Base-by-base conservation (phyloP, 2,113 vertebrate species). In the Plotosus lineatus region DNA sequence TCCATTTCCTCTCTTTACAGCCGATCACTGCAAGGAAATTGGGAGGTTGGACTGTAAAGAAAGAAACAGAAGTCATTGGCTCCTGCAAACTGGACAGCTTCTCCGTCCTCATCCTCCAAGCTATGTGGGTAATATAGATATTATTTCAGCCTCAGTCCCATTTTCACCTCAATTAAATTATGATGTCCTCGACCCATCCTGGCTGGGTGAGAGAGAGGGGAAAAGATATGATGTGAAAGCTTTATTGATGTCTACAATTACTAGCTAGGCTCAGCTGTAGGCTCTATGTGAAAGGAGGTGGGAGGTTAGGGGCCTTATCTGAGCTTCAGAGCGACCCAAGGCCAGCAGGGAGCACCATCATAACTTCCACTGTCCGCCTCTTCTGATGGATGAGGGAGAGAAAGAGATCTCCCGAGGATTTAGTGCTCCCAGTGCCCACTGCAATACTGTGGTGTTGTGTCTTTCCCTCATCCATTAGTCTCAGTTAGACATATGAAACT, bases 231-330 rank as follows among this genome's bases (percentile, higher is more conserved):
- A 91, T 92, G 87, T 88, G 89, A 93, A 92, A 91, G 90, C 85
- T 92, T 92, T 92, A 95, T 94, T 93, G 92, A 94, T 94, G 90
- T 90, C 89, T 90, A 91, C 89, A 92, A 92, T 93, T 91, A 93
- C 87, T 80, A 85, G 80, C 81, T 89, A 85, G 89, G 80, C 77
- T 56, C 71, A 77, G 50, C 73, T 83, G 88, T 89, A 88, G 84
- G 87, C 87, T 77, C 42, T 89, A 87, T 88, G 90, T 89, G 80
- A 87, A 89, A 82, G 79, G 75, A 84, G 88, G 82, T 87, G 87
- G 85, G 80, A 79, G 85, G 88, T 85, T 88, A 87, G 86, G 31
- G 65, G 88, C 83, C 72, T 84, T 92, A 90, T 90, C 81, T 0
- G 78, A 83, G 83, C 90, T 87, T 90, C 80, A 83, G 88, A 83